Conservation (phyloP, 2,113 vertebrate genomes). For the Dromaius novaehollandiae region DNA sequence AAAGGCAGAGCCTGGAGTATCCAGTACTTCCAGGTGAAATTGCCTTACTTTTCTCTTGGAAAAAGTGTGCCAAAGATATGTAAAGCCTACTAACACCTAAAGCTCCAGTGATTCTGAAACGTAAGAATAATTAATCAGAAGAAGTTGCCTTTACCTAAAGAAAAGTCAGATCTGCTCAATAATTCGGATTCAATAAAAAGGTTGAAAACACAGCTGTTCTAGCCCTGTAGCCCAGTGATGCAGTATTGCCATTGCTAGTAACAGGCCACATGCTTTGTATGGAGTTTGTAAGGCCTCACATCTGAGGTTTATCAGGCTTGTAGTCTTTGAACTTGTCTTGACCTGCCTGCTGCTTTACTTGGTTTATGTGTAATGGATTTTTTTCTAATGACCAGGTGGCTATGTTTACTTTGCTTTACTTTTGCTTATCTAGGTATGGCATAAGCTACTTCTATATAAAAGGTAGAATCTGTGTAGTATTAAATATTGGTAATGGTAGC, state of each 20-base stretch:
- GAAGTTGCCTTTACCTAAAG: neutral
- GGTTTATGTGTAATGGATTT: neutral
- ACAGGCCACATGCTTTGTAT: neutral
- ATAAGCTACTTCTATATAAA: neutral
- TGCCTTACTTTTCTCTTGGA: neutral
- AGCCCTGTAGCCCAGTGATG: neutral
- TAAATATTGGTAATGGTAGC: neutral
- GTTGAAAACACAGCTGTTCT: neutral
- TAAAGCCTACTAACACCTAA: neutral
- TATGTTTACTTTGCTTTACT: neutral
- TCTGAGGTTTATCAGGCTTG: neutral
- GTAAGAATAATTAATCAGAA: neutral
- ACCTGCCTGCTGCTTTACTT: neutral
- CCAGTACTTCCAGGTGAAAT: neutral
- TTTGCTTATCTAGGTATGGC: neutral
- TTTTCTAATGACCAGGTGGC: neutral
- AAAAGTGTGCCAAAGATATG: neutral
- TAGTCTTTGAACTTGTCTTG: neutral
- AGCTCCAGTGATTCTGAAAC: neutral
- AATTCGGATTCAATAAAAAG: neutral
- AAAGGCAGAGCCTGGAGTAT: neutral
- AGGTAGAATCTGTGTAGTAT: neutral
- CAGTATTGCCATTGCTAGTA: neutral
- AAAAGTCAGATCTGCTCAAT: neutral
- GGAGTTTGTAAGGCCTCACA: neutral